A percentile compares a stretch with the other conserved stretches of the same genome.
Evolutionary conservation across 35 echinoderm and acorn worm genomes (phyloP).

Genomic region (Eucidaris tribuloides): DNA sequence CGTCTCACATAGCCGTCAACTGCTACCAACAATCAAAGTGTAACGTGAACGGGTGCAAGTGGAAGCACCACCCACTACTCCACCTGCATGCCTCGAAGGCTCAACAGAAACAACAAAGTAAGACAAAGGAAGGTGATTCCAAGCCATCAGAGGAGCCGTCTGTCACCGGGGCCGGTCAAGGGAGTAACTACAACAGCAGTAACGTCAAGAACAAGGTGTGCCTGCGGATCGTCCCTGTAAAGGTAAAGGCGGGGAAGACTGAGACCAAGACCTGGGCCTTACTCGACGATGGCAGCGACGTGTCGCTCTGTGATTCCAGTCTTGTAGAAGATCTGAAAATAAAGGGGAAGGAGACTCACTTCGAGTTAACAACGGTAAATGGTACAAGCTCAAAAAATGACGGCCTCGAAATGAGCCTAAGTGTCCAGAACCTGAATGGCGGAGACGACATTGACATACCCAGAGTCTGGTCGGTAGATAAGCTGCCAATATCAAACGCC

Average conservation of each 20-base stretch:
- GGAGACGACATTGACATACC: slow-evolving; percentile 18
- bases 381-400: not conserved
- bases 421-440: slow-evolving; percentile 17
- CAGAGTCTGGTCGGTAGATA: slow-evolving; percentile 40
- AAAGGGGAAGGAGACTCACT: not conserved
- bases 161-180: not conserved
- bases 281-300: slow-evolving; percentile 37
- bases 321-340: not conserved
- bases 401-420: slow-evolving; percentile 5
- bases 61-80: not conserved
- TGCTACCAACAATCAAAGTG: not conserved
- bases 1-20: not conserved
- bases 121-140: not conserved
- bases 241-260: not conserved
- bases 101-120: not conserved
- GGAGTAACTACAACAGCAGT: not conserved
- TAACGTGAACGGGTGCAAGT: not conserved
- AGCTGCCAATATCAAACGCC: slow-evolving; percentile 22
- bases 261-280: slow-evolving; percentile 38
- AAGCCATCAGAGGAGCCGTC: not conserved
- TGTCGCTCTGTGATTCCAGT: not conserved
- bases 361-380: slow-evolving; percentile 1
- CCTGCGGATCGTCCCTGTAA: slow-evolving; percentile 37
- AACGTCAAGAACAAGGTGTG: not conserved
- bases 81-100: not conserved